These are phyloP conservation scores for Raja brachyura DNA, from an alignment of 2,113 vertebrate species.

Conservation along the genomic window DNA sequence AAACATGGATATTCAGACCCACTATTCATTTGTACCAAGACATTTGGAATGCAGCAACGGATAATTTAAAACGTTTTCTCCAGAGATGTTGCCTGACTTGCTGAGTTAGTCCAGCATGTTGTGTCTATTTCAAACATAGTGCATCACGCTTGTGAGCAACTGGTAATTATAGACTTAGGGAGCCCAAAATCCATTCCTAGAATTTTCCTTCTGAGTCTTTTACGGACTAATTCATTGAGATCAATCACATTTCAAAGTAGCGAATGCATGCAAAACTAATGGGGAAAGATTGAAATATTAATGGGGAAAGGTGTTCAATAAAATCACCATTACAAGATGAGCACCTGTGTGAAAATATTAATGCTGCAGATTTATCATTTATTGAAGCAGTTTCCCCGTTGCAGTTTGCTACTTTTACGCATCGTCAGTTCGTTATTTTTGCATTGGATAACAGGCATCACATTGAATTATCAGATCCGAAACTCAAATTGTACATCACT, in stretches of 20 bases:
- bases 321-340: neutral
- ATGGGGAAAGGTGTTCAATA: neutral
- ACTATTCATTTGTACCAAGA: no score
- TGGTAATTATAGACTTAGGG: neutral
- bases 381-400: neutral
- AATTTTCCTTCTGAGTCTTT: neutral
- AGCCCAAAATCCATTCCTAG: neutral
- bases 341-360: conserved; percentile 10
- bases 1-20: no score
- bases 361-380: neutral
- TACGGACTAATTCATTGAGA: neutral
- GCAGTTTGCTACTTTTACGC: neutral
- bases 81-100: no score
- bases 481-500: neutral
- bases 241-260: conserved; percentile 6
- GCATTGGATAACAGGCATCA: neutral
- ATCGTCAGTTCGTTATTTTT: neutral
- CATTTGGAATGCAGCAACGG: neutral
- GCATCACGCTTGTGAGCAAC: neutral
- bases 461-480: neutral
- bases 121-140: neutral
- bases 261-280: neutral
- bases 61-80: neutral
- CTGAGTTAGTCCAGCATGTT: no score
- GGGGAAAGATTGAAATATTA: neutral